Conservation (phyloP, 2,797 vertebrate genomes). For the Columba guinea region DNA sequence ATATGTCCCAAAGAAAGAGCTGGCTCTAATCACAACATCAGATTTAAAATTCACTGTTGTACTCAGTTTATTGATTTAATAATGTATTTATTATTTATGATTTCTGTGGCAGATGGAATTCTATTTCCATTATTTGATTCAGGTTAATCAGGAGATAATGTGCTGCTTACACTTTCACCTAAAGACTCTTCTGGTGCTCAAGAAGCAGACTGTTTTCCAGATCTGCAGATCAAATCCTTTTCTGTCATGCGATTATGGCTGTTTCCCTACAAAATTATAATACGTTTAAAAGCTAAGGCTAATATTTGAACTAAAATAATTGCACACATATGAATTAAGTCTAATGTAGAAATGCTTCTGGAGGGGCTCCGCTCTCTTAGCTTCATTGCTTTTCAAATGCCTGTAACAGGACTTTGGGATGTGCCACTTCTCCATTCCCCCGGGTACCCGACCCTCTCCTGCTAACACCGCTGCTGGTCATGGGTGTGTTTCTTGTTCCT, state of each 20-base stretch:
- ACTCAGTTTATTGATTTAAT: slow-evolving; percentile 55
- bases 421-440: not conserved
- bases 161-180: not conserved
- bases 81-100: slow-evolving; percentile 56
- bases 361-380: not conserved
- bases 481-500: not conserved
- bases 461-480: not conserved
- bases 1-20: slow-evolving; percentile 43
- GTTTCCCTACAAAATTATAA: not conserved
- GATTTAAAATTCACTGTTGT: slow-evolving; percentile 50
- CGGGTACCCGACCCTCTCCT: not conserved
- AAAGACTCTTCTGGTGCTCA: not conserved
- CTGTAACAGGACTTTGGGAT: not conserved
- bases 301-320: not conserved
- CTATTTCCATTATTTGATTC: slow-evolving; percentile 27
- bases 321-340: not conserved
- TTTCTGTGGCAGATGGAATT: slow-evolving; percentile 29
- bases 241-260: not conserved
- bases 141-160: slow-evolving; percentile 42
- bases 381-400: not conserved
- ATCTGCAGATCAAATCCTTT: not conserved
- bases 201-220: not conserved
- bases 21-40: slow-evolving; percentile 36
- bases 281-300: not conserved
- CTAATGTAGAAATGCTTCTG: not conserved